Conservation (phyloP, 2,888 invertebrate species). For the Pyrgus malvae region DNA sequence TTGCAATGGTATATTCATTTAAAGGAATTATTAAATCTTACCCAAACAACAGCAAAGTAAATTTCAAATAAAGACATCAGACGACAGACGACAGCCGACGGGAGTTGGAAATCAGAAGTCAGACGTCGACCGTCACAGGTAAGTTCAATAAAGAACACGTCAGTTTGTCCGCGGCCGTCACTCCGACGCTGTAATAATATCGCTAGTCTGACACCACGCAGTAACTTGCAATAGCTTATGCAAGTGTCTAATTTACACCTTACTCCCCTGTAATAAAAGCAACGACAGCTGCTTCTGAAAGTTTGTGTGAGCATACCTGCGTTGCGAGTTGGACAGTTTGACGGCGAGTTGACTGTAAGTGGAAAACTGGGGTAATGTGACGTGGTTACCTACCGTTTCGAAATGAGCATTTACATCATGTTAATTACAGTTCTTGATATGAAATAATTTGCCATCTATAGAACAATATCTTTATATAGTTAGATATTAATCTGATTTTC, state of each 20-base stretch:
- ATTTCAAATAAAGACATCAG: constrained; percentile 51
- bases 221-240: neutral
- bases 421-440: neutral
- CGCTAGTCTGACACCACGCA: constrained; percentile 43
- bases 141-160: constrained; percentile 57
- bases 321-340: constrained; percentile 70
- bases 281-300: constrained; percentile 1
- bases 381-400: constrained; percentile 46
- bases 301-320: constrained; percentile 47
- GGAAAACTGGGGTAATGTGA: constrained; percentile 52
- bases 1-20: too few relatives aligned
- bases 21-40: too few relatives aligned
- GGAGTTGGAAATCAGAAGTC: too few relatives aligned
- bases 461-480: too few relatives aligned
- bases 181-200: constrained; percentile 57
- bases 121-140: constrained; percentile 43
- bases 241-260: constrained; percentile 22
- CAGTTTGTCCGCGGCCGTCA: constrained; percentile 45
- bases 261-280: constrained; percentile 29
- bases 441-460: neutral
- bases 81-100: neutral
- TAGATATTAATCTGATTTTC: too few relatives aligned
- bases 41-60: constrained; percentile 50
- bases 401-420: constrained; percentile 36
- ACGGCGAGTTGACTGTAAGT: constrained; percentile 54